These are phyloP conservation scores for Orthonychiurus folsomi DNA, from an alignment of 2,888 invertebrate species.

Conservation along the genomic window DNA sequence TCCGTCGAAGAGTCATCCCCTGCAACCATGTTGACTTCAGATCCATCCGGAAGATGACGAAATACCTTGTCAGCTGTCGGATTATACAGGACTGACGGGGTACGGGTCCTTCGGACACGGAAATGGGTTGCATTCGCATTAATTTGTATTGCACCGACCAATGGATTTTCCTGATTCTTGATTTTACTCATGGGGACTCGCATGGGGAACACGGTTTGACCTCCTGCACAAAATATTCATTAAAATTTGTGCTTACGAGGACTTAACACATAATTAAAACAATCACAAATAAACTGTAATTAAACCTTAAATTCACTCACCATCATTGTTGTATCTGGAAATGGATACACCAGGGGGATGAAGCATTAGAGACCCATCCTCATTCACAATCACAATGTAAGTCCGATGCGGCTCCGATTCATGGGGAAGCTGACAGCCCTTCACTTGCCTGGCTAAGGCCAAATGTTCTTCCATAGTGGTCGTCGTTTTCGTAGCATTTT, in stretches of 20 bases:
- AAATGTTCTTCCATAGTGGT: constrained; percentile 1
- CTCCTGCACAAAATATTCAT: constrained; percentile 17
- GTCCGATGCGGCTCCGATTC: constrained; percentile 14
- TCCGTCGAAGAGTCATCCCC: neutral
- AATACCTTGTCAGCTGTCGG: neutral
- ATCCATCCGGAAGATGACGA: neutral
- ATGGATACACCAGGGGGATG: constrained; percentile 54
- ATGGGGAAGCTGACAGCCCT: neutral
- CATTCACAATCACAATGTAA: constrained; percentile 66
- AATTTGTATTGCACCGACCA: constrained; percentile 23
- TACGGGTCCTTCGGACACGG: neutral
- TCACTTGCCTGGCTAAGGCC: neutral
- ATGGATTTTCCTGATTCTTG: constrained; percentile 28
- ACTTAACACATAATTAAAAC: too few relatives aligned
- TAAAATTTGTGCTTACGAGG: too few relatives aligned
- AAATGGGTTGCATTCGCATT: neutral
- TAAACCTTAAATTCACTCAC: neutral
- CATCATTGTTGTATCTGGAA: too few relatives aligned
- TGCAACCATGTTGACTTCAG: neutral
- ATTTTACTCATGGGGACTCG: constrained; percentile 32
- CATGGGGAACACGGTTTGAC: constrained; percentile 27
- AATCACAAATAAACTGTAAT: neutral
- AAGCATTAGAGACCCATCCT: constrained; percentile 73
- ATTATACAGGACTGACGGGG: neutral
- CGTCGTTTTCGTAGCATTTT: neutral